Evolutionary conservation across 2,888 invertebrate genomes (phyloP).

Genomic region (Willowsia nigromaculata): DNA sequence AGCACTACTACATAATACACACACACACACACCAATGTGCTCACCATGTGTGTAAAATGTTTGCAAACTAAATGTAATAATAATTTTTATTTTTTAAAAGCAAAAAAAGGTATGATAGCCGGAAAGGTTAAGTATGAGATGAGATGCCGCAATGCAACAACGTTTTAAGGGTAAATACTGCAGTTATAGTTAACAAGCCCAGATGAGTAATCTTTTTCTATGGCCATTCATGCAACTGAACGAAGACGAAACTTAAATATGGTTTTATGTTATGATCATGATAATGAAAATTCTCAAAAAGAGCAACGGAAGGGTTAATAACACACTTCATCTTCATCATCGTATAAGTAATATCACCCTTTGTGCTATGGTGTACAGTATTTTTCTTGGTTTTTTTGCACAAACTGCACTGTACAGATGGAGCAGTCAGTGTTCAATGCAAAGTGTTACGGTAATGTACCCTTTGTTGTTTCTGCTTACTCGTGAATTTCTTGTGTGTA

Average conservation of each 20-base stretch:
- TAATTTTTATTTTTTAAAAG: constrained; percentile 20
- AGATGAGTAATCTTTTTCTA: constrained; percentile 4
- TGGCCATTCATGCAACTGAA: constrained; percentile 36
- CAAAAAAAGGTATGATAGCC: not conserved
- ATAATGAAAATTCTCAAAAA: constrained; percentile 14
- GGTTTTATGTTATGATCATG: not conserved
- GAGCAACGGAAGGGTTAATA: constrained; percentile 41
- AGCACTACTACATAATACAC: not conserved
- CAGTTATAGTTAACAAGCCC: not conserved
- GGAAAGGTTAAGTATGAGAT: constrained; percentile 12
- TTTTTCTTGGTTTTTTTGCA: not conserved
- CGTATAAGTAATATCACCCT: not conserved
- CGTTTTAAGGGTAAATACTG: constrained; percentile 6
- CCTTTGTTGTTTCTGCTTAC: not conserved
- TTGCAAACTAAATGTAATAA: constrained; percentile 28
- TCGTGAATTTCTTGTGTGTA: not conserved
- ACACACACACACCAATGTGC: not conserved
- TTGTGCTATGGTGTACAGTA: not conserved
- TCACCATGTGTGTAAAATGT: not conserved
- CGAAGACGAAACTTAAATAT: constrained; percentile 17
- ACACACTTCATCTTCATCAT: constrained; percentile 50
- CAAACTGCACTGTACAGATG: not conserved
- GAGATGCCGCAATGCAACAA: constrained; percentile 27
- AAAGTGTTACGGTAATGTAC: constrained; percentile 1
- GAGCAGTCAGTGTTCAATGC: not conserved